Percentiles rank a stretch among this genome's conserved stretches.
Conservation (phyloP, 2,888 invertebrate genomes). For the Tipula vernalis region DNA sequence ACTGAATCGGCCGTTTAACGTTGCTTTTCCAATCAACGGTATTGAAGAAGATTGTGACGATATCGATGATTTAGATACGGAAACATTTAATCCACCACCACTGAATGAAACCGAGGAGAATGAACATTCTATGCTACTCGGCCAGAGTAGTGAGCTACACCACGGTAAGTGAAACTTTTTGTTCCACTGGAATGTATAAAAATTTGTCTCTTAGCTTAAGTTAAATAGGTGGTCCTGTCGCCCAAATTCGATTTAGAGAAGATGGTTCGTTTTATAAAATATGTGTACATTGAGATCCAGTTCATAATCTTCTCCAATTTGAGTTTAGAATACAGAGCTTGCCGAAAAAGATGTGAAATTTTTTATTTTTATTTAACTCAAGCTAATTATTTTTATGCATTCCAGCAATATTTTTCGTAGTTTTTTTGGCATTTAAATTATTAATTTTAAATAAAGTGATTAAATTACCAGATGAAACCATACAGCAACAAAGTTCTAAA, state of each 20-base stretch:
- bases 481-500: slow-evolving; percentile 5
- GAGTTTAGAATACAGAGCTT: not conserved
- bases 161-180: slow-evolving; percentile 14
- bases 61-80: slow-evolving; percentile 32
- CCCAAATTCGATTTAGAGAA: not conserved
- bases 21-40: slow-evolving; percentile 77
- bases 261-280: not conserved
- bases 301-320: no score
- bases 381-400: not conserved
- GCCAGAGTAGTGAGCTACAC: slow-evolving; percentile 21
- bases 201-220: not conserved
- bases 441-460: slow-evolving; percentile 12
- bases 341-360: not conserved
- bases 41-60: slow-evolving; percentile 51
- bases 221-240: not conserved
- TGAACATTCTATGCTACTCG: slow-evolving; percentile 37
- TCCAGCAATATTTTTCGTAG: not conserved
- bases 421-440: not conserved
- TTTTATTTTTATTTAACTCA: not conserved
- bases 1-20: slow-evolving; percentile 69
- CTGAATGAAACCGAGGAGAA: slow-evolving; percentile 30
- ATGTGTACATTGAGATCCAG: no score
- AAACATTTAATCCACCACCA: slow-evolving; percentile 18
- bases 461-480: slow-evolving; percentile 13
- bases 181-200: not conserved